These are phyloP conservation scores for Bombylius discolor DNA, from an alignment of 2,888 invertebrate species.

Conservation along the genomic window DNA sequence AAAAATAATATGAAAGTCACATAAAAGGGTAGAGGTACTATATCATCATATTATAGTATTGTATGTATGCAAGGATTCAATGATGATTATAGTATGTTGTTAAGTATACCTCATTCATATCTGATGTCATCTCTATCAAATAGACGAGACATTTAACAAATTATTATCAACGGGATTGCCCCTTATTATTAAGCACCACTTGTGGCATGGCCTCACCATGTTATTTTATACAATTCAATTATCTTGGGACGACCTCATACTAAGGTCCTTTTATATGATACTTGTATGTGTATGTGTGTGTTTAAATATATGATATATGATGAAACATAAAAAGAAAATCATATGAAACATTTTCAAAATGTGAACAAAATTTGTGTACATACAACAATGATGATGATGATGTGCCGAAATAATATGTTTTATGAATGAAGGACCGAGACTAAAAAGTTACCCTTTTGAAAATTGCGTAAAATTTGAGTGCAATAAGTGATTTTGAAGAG, in stretches of 20 bases:
- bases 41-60: too few relatives aligned
- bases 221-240: background rate
- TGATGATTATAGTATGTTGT: too few relatives aligned
- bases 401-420: background rate
- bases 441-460: background rate
- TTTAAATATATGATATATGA: too few relatives aligned
- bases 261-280: background rate
- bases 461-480: background rate
- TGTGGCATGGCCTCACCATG: background rate
- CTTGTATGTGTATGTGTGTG: too few relatives aligned
- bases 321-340: too few relatives aligned
- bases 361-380: too few relatives aligned
- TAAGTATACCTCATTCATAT: too few relatives aligned
- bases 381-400: too few relatives aligned
- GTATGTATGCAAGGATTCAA: background rate
- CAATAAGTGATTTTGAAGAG: background rate
- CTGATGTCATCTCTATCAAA: background rate
- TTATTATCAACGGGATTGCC: conserved; percentile 4
- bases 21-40: too few relatives aligned
- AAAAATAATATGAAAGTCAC: too few relatives aligned
- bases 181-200: conserved; percentile 5
- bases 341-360: too few relatives aligned
- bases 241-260: background rate
- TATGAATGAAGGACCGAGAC: background rate
- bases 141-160: background rate